phyloP scores from a whole-genome alignment of 2,797 vertebrate species.

The Cetoscarus ocellatus region DNA sequence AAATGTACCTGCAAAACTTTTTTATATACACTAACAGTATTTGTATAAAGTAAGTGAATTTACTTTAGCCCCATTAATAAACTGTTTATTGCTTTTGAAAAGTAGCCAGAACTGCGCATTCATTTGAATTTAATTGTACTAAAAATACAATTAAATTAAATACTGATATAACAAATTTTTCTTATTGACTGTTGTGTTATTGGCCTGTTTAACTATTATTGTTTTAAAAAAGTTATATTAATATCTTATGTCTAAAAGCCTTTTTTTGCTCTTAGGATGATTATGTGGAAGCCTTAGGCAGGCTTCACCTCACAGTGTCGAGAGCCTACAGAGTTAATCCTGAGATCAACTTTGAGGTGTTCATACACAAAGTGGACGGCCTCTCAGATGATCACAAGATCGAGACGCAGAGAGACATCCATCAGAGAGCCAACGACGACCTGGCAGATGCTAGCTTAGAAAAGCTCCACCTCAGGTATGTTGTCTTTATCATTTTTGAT shows the following conservation, averaged over 20 bases:
- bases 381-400: slow-evolving; percentile 99
- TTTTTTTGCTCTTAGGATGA: slow-evolving; percentile 87
- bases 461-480: slow-evolving; percentile 97
- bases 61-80: too few relatives aligned
- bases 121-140: too few relatives aligned
- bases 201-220: too few relatives aligned
- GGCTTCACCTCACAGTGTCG: slow-evolving; percentile 98
- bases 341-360: slow-evolving; percentile 99
- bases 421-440: slow-evolving; percentile 98
- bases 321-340: slow-evolving; percentile 98
- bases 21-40: too few relatives aligned
- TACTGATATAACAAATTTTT: too few relatives aligned
- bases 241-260: neutral
- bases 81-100: too few relatives aligned
- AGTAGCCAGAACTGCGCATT: too few relatives aligned
- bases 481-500: slow-evolving; percentile 7
- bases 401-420: slow-evolving; percentile 99
- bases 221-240: neutral
- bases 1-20: too few relatives aligned
- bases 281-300: slow-evolving; percentile 96
- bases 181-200: too few relatives aligned
- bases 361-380: slow-evolving; percentile 99
- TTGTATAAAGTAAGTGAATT: too few relatives aligned
- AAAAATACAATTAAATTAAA: too few relatives aligned
- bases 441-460: slow-evolving; percentile 97